Conservation (phyloP, 2,113 vertebrate genomes). For the Hippoglossus stenolepis region DNA sequence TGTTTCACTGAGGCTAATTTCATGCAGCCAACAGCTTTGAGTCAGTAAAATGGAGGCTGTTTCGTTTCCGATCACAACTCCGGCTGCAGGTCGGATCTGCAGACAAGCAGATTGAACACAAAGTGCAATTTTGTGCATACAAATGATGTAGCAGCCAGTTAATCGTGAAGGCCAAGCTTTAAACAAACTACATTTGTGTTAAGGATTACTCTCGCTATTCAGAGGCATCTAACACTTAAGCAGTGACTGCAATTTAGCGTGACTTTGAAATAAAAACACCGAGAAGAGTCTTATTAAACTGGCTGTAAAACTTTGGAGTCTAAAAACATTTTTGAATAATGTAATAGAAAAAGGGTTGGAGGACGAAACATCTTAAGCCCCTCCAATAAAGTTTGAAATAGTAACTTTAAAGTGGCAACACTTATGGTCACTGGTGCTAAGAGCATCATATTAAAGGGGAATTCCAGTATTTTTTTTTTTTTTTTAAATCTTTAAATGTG, state of each 20-base stretch:
- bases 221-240: slow-evolving; percentile 7
- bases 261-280: slow-evolving; percentile 17
- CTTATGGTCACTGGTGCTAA: neutral
- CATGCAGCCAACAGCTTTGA: slow-evolving; percentile 17
- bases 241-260: neutral
- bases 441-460: neutral
- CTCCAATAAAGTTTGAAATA: neutral
- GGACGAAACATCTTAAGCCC: neutral
- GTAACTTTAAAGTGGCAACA: neutral
- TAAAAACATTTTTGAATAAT: neutral
- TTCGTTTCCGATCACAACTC: slow-evolving; percentile 42
- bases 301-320: neutral
- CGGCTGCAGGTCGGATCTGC: slow-evolving; percentile 29
- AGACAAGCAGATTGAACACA: slow-evolving; percentile 26
- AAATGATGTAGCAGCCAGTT: slow-evolving; percentile 22
- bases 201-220: slow-evolving; percentile 18
- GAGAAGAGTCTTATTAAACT: slow-evolving; percentile 2
- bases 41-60: slow-evolving; percentile 14
- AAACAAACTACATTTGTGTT: slow-evolving; percentile 22
- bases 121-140: slow-evolving; percentile 22
- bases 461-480: too few species aligned
- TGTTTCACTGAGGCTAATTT: slow-evolving; percentile 39
- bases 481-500: too few species aligned
- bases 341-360: neutral
- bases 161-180: slow-evolving; percentile 22